phyloP scores from a whole-genome alignment of 2,888 invertebrate species.

The Onchidella celtica region DNA sequence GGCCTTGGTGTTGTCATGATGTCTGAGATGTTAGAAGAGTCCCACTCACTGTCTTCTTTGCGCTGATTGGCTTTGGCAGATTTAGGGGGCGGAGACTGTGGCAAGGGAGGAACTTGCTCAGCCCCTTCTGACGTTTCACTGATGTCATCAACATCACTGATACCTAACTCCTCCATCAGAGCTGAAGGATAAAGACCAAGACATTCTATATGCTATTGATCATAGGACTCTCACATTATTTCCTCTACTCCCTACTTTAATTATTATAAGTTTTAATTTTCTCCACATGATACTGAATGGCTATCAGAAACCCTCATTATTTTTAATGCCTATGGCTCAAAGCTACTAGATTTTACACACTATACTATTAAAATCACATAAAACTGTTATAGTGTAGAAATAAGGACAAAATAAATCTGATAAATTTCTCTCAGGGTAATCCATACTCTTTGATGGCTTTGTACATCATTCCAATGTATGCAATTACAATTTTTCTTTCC shows the following conservation, averaged over 20 bases:
- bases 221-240: too few species aligned
- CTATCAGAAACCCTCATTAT: too few species aligned
- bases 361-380: too few species aligned
- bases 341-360: too few species aligned
- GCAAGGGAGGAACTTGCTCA: conserved; percentile 17
- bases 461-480: too few species aligned
- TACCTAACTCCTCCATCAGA: conserved; percentile 72
- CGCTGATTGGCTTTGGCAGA: background rate
- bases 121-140: conserved; percentile 57
- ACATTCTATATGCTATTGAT: background rate
- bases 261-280: background rate
- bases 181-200: conserved; percentile 53
- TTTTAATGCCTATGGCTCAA: too few species aligned
- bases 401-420: too few species aligned
- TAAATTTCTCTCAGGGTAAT: too few species aligned
- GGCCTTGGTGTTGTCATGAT: conserved; percentile 52
- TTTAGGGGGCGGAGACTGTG: conserved; percentile 12
- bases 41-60: conserved; percentile 67
- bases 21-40: conserved; percentile 62
- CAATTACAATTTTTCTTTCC: too few species aligned
- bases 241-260: background rate
- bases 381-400: too few species aligned
- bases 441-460: too few species aligned
- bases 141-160: conserved; percentile 67
- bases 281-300: background rate